A percentile compares a stretch with the other conserved stretches of the same genome.
These are phyloP conservation scores for Drosophila neotestacea DNA, from an alignment of 2,888 invertebrate genomes.

Conservation along the genomic window DNA sequence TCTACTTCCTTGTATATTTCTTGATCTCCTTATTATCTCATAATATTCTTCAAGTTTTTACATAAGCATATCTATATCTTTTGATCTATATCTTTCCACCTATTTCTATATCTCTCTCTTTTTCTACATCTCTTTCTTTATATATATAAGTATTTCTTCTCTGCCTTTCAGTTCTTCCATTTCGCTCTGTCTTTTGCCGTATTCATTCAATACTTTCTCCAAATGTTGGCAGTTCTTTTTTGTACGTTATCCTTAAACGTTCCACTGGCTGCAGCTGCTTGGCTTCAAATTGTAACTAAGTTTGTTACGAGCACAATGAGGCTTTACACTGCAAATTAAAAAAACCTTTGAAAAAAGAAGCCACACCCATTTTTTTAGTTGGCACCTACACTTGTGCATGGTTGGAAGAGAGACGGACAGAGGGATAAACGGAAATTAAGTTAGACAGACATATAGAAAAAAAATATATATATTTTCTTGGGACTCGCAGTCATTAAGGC, in stretches of 20 bases:
- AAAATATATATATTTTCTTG: neutral
- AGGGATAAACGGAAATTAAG: constrained; percentile 11
- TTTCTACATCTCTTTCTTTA: neutral
- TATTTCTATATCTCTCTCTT: neutral
- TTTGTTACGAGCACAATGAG: neutral
- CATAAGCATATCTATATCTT: no score
- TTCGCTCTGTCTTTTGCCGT: neutral
- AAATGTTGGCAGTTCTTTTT: neutral
- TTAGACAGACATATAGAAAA: neutral
- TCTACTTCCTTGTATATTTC: no score
- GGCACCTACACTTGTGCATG: constrained; percentile 40
- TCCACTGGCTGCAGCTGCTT: constrained; percentile 9
- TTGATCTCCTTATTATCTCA: no score
- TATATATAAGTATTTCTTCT: neutral
- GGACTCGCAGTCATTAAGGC: constrained; percentile 41
- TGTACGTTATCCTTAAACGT: constrained; percentile 12
- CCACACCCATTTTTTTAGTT: constrained; percentile 48
- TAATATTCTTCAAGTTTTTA: no score
- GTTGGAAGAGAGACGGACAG: constrained; percentile 1
- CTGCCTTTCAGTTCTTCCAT: neutral
- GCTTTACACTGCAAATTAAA: constrained; percentile 14
- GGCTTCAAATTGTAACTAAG: neutral
- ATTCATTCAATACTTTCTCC: neutral
- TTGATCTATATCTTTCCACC: neutral
- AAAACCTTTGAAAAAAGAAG: constrained; percentile 11